Conservation (phyloP, 2,113 vertebrate genomes). For the Dissostichus mawsoni region DNA sequence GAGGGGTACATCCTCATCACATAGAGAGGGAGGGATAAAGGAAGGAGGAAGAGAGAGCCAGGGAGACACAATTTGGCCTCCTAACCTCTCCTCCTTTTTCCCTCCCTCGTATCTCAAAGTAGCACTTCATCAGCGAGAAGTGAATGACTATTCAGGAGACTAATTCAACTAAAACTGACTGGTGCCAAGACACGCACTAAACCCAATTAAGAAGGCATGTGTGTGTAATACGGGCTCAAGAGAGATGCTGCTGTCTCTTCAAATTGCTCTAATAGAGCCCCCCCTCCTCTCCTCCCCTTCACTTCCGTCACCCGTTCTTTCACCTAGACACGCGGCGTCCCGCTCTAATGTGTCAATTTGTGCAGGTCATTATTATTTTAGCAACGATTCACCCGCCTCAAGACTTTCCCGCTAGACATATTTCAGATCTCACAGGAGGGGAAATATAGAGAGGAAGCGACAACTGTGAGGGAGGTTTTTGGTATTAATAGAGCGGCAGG, state of each 20-base stretch:
- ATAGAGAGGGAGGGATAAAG: not conserved
- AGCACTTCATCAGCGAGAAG: constrained; percentile 65
- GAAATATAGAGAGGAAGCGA: not conserved
- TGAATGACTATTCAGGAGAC: constrained; percentile 77
- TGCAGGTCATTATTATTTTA: constrained; percentile 76
- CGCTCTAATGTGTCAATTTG: constrained; percentile 68
- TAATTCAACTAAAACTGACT: constrained; percentile 77
- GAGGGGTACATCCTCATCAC: constrained; percentile 37
- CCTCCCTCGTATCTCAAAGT: constrained; percentile 32
- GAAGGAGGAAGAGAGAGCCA: not conserved
- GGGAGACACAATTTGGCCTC: constrained; percentile 27
- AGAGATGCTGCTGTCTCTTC: constrained; percentile 78
- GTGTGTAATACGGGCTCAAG: constrained; percentile 34
- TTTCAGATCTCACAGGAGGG: constrained; percentile 26
- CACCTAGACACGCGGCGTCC: constrained; percentile 34
- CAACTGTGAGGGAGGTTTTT: constrained; percentile 5
- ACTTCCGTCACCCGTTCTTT: constrained; percentile 7
- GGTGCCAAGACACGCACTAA: constrained; percentile 77
- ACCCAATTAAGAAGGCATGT: constrained; percentile 76
- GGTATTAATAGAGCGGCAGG: constrained; percentile 31
- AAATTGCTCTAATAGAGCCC: constrained; percentile 61
- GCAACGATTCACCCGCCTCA: constrained; percentile 46
- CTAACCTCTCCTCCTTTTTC: constrained; percentile 10
- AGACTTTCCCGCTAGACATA: constrained; percentile 24
- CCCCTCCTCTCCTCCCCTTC: not conserved